phyloP scores from a whole-genome alignment of 2,113 vertebrate species.

The Prionailurus viverrinus region DNA sequence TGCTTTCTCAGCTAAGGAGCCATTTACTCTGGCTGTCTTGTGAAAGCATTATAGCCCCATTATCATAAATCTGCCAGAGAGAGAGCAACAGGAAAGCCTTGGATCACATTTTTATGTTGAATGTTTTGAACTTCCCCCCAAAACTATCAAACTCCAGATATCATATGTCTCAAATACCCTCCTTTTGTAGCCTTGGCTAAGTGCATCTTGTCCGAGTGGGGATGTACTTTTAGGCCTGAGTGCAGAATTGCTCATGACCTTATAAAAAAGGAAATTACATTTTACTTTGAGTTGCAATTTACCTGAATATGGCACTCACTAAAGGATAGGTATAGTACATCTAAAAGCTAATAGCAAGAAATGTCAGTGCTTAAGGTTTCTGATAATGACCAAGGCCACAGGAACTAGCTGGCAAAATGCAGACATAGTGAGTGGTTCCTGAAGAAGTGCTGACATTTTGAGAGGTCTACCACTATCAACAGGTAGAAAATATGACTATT shows the following conservation, averaged over 20 bases:
- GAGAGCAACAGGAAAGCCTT: not conserved
- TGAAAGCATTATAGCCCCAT: not conserved
- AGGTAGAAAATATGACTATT: not conserved
- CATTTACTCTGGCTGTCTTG: not conserved
- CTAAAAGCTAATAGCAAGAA: not conserved
- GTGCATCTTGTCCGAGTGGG: not conserved
- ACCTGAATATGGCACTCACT: not conserved
- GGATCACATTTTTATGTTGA: slow-evolving; percentile 45
- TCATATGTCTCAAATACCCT: not conserved
- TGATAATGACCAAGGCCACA: not conserved
- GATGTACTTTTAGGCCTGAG: not conserved
- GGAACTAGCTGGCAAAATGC: not conserved
- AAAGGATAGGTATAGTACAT: not conserved
- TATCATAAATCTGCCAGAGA: slow-evolving; percentile 46
- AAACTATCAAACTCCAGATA: not conserved
- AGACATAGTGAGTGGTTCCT: not conserved
- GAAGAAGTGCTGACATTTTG: not conserved
- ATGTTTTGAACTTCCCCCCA: not conserved
- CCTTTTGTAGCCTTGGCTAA: not conserved
- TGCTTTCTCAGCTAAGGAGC: not conserved
- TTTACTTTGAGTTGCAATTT: slow-evolving; percentile 31
- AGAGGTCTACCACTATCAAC: not conserved
- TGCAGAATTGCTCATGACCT: not conserved
- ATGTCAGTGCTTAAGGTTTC: not conserved
- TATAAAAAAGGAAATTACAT: slow-evolving; percentile 12